Conservation (phyloP, 1,140 invertebrate species). For the Pseudomyrmex dendroicus region DNA sequence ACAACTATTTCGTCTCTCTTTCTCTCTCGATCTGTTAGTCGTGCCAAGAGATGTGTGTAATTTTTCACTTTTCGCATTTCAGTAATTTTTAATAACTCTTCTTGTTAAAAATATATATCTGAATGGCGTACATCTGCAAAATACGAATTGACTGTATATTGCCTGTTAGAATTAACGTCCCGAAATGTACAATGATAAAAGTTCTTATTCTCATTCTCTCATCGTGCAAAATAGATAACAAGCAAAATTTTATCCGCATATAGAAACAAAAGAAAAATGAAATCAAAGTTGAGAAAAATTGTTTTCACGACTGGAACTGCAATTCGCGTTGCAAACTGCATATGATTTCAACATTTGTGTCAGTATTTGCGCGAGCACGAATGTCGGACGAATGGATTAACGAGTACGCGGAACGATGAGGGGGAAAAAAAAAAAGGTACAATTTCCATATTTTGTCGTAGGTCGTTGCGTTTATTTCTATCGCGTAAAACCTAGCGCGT, state of each 20-base stretch:
- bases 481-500: constrained; percentile 1
- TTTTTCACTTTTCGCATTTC: not conserved
- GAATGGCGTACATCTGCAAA: not conserved
- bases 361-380: not conserved
- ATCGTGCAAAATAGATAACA: not conserved
- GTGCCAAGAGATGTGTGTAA: not conserved
- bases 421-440: not conserved
- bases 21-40: not conserved
- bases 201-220: not conserved
- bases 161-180: not conserved
- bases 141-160: not conserved
- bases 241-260: not conserved
- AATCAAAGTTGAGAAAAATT: constrained; percentile 27
- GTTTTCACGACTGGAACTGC: not conserved
- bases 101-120: not conserved
- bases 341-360: not conserved
- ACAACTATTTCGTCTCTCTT: not conserved
- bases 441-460: constrained; percentile 33
- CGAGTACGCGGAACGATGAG: not conserved
- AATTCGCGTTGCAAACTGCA: constrained; percentile 1
- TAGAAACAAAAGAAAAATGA: not conserved
- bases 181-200: not conserved
- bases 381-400: constrained; percentile 2
- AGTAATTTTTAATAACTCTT: not conserved
- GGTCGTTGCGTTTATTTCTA: constrained; percentile 2